Evolutionary conservation across 1,140 invertebrate genomes (phyloP).

Genomic region (Drosophila hydei): DNA sequence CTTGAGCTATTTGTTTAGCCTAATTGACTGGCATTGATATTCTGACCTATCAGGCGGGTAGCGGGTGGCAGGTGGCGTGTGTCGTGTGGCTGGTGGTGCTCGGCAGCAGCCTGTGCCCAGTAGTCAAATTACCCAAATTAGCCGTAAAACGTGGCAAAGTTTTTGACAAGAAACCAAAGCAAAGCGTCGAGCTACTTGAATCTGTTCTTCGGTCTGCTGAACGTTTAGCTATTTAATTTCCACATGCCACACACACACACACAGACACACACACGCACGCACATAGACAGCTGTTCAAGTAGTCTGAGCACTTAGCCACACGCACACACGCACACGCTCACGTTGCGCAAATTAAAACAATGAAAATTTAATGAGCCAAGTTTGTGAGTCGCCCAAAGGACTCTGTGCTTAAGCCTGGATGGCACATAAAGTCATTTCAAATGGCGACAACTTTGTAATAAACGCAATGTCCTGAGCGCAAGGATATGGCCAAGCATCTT

Average conservation of each 20-base stretch:
- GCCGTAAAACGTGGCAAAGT: slow-evolving; percentile 55
- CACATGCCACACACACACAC: slow-evolving; percentile 4
- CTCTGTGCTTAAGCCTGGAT: slow-evolving; percentile 39
- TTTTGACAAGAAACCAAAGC: slow-evolving; percentile 41
- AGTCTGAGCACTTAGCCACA: slow-evolving; percentile 18
- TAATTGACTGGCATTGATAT: slow-evolving; percentile 75
- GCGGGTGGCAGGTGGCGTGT: not conserved
- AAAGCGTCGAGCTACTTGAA: slow-evolving; percentile 19
- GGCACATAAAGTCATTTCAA: slow-evolving; percentile 34
- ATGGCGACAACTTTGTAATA: slow-evolving; percentile 25
- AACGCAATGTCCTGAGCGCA: not conserved
- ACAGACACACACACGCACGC: slow-evolving; percentile 4
- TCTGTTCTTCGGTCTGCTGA: not conserved
- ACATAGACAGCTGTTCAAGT: not conserved
- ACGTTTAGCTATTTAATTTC: slow-evolving; percentile 30
- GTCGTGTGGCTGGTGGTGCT: not conserved
- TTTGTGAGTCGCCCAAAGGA: slow-evolving; percentile 38
- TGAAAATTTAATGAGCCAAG: slow-evolving; percentile 78
- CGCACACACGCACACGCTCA: slow-evolving; percentile 8
- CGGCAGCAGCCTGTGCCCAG: slow-evolving; percentile 28
- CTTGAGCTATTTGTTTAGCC: slow-evolving; percentile 28
- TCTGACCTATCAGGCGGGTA: slow-evolving; percentile 3
- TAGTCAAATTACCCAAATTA: slow-evolving; percentile 74
- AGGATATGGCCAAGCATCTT: not conserved
- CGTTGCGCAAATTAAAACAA: slow-evolving; percentile 75